Evolutionary conservation across 1,140 invertebrate species (phyloP).

Genomic region (Eupristina koningsbergeri): DNA sequence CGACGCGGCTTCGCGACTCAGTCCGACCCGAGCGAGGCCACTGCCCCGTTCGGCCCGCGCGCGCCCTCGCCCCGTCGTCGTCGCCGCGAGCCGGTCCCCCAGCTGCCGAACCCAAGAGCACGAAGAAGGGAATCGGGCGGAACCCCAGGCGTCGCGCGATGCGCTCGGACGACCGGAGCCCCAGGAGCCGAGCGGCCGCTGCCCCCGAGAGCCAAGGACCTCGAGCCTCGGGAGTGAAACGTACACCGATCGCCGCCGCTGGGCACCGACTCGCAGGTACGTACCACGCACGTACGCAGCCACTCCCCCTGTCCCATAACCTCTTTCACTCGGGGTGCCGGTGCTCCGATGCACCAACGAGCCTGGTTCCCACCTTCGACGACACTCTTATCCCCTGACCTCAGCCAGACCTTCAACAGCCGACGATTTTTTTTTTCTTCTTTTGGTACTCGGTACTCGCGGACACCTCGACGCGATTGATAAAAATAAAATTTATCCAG

Average conservation of each 20-base stretch:
- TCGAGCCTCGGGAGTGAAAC: too few relatives aligned
- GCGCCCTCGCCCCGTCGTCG: conserved; percentile 1
- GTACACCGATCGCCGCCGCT: background rate
- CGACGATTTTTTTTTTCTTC: background rate
- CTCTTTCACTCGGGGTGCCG: too few relatives aligned
- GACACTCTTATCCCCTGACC: too few relatives aligned
- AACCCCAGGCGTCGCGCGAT: conserved; percentile 36
- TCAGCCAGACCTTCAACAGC: too few relatives aligned
- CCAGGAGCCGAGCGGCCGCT: background rate
- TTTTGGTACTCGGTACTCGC: too few relatives aligned
- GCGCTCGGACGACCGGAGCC: background rate
- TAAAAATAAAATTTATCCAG: too few relatives aligned
- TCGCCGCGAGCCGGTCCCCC: too few relatives aligned
- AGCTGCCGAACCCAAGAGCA: background rate
- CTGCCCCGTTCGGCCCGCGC: conserved; percentile 55
- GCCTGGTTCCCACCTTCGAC: too few relatives aligned
- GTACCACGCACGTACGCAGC: background rate
- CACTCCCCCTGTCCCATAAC: too few relatives aligned
- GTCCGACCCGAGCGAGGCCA: conserved; percentile 65
- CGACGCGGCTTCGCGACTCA: conserved; percentile 60
- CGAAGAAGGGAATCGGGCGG: too few relatives aligned
- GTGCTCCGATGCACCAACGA: too few relatives aligned
- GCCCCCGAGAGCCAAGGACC: background rate
- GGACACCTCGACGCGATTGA: background rate
- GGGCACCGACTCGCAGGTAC: background rate